These are phyloP conservation scores for Hanleya hanleyi DNA, from an alignment of 2,888 invertebrate species.

Conservation along the genomic window DNA sequence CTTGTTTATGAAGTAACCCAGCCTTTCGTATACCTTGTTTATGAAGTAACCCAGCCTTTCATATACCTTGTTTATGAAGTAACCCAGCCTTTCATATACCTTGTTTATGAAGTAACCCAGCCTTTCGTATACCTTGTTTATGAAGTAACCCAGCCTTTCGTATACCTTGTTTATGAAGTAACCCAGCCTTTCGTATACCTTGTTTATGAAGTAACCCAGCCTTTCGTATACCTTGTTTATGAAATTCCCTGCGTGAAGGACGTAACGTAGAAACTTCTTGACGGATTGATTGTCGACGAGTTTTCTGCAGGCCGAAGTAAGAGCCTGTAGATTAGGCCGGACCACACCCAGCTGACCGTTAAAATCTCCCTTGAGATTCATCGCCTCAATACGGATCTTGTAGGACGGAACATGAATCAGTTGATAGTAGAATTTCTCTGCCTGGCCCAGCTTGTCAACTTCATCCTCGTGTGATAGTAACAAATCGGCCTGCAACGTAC, in stretches of 20 bases:
- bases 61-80: too few species aligned
- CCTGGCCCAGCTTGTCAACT: constrained; percentile 72
- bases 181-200: neutral
- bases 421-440: constrained; percentile 75
- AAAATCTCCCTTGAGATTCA: constrained; percentile 96
- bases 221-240: constrained; percentile 84
- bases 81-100: too few species aligned
- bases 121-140: too few species aligned
- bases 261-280: constrained; percentile 93
- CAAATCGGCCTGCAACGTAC: constrained; percentile 61
- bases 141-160: too few species aligned
- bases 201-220: neutral
- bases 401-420: constrained; percentile 78
- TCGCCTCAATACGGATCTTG: constrained; percentile 93
- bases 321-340: constrained; percentile 92
- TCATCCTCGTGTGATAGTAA: constrained; percentile 73
- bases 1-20: too few species aligned
- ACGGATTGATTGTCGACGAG: constrained; percentile 79
- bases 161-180: neutral
- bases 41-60: too few species aligned
- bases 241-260: constrained; percentile 96
- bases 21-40: too few species aligned
- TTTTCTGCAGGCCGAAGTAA: constrained; percentile 90
- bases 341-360: constrained; percentile 90
- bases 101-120: too few species aligned